These are phyloP conservation scores for Clusia tigrina DNA, from an alignment of 2,888 invertebrate genomes.

Conservation along the genomic window DNA sequence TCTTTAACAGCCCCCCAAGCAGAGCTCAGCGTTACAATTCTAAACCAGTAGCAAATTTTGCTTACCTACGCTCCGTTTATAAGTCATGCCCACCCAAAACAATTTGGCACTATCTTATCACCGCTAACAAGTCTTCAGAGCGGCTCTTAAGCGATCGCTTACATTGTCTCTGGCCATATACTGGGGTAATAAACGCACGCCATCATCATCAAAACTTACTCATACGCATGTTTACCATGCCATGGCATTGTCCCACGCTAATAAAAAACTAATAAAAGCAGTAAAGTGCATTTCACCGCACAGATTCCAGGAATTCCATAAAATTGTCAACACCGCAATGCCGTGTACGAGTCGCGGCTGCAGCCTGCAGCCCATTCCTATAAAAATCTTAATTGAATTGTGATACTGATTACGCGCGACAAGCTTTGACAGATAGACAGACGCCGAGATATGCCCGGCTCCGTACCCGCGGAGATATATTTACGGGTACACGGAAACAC, in stretches of 20 bases:
- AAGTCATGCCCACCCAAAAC: too few relatives aligned
- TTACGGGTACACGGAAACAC: neutral
- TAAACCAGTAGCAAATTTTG: too few relatives aligned
- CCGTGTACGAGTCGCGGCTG: conserved; percentile 19
- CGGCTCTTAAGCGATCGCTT: too few relatives aligned
- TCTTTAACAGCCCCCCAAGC: too few relatives aligned
- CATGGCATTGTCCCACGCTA: conserved; percentile 50
- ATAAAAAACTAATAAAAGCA: conserved; percentile 41
- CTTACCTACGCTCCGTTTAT: too few relatives aligned
- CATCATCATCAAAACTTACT: neutral
- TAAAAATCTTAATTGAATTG: conserved; percentile 53
- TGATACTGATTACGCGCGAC: conserved; percentile 39
- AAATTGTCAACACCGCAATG: conserved; percentile 48
- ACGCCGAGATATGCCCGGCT: too few relatives aligned
- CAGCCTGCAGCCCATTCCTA: conserved; percentile 33
- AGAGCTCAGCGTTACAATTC: too few relatives aligned
- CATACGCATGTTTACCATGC: conserved; percentile 30
- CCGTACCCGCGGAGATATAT: neutral
- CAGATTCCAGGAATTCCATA: conserved; percentile 53
- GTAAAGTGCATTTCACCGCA: conserved; percentile 51
- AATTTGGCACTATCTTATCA: too few relatives aligned
- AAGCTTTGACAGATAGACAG: conserved; percentile 35
- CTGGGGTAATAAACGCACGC: too few relatives aligned
- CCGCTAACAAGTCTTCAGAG: too few relatives aligned
- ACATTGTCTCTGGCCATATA: too few relatives aligned